Base-by-base conservation (phyloP, 2,113 vertebrate genomes). In the Peromyscus maniculatus region DNA sequence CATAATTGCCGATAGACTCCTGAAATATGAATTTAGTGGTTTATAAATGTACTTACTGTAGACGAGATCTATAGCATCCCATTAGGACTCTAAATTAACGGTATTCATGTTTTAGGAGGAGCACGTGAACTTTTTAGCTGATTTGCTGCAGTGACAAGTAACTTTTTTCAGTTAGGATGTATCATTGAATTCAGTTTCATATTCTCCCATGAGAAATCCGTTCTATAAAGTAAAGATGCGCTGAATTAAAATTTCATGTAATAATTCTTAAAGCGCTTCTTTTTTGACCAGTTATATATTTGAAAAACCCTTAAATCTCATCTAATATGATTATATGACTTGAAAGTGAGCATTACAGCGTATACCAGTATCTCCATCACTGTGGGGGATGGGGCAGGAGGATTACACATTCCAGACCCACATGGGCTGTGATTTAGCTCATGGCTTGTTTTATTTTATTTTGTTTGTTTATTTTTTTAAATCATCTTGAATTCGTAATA, bases 221-320 rank as follows among this genome's bases (percentile, higher is more conserved):
- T 49, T n/a, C 2, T 69, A 16, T 80, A 52, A 71, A 91, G 83
- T 71, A 26, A 84, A 86, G 49, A 33, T 67, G 4, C 5, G 69
- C 91, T 93, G 91, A 72, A 78, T 83, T 77, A 94, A 39, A 39
- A 43, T 91, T 92, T 78, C 31, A 57, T 83, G 57, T 78, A 80
- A 93, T 46, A 55, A 74, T 2, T 24, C 59, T 91, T 74, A 55
- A 86, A 55, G 5, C 19, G 15, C 7, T 89, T 31, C n/a, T 93
- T 87, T 71, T 89, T 64, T 43, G 22, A 67, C 7, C 5, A 19
- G 22, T 69, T 88, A 16, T 52, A 43, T 17, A 21, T 66, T 36
- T 13, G n/a, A 49, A 92, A 46, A 69, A 36, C 0, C 0, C 10
- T 78, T 88, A 55, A 87, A 52, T 64, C 72, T 78, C 11, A 49